Evolutionary conservation across 2,888 invertebrate genomes (phyloP).

Genomic region (Caenorhabditis doughertyi): DNA sequence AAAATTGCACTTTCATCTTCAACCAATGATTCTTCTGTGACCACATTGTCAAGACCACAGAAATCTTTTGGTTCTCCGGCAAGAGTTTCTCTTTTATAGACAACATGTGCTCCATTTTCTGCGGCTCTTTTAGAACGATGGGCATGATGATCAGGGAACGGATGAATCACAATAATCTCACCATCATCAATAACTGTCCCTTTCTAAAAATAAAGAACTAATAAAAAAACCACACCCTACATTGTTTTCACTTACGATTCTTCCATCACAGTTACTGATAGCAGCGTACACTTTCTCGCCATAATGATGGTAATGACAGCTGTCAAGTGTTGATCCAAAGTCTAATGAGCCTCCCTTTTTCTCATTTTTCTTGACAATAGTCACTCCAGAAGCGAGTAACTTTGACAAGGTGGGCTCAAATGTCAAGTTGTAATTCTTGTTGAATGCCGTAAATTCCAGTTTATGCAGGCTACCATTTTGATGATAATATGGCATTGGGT

Average conservation of each 20-base stretch:
- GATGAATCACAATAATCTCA: conserved; percentile 80
- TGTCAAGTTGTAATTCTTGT: conserved; percentile 65
- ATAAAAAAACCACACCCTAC: conserved; percentile 17
- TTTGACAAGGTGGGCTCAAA: conserved; percentile 73
- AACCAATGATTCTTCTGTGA: conserved; percentile 79
- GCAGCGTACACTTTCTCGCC: conserved; percentile 78
- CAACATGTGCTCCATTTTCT: conserved; percentile 76
- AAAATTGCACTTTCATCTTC: conserved; percentile 82
- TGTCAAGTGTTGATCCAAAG: conserved; percentile 68
- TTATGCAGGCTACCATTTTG: conserved; percentile 63
- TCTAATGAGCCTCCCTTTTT: conserved; percentile 71
- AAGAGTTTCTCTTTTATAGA: conserved; percentile 79
- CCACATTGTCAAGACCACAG: conserved; percentile 81
- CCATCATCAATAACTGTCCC: conserved; percentile 78
- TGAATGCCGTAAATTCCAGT: conserved; percentile 64
- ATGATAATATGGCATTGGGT: conserved; percentile 65
- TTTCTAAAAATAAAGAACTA: too few relatives aligned
- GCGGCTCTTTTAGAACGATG: conserved; percentile 73
- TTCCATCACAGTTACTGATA: conserved; percentile 80
- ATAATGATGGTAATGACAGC: conserved; percentile 80
- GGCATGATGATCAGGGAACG: conserved; percentile 80
- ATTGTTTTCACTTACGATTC: conserved; percentile 72
- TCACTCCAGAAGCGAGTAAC: conserved; percentile 71
- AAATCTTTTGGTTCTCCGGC: conserved; percentile 74
- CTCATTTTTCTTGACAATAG: conserved; percentile 72